Base-by-base conservation (phyloP, 2,888 invertebrate species). In the Leucophora obtusa region DNA sequence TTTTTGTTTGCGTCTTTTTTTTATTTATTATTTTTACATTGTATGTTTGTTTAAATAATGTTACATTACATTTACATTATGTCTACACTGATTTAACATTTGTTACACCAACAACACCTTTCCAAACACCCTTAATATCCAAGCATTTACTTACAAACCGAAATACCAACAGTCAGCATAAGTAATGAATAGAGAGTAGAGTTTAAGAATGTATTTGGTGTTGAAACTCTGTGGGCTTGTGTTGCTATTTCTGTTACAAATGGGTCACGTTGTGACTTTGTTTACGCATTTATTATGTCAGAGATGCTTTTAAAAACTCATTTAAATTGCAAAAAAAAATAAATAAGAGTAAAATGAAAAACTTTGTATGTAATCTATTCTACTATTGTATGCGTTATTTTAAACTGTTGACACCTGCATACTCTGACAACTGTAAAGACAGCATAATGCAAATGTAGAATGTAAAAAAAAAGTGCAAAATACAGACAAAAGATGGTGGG, bases 281-380 rank as follows among this genome's bases (percentile, higher is more conserved):
- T 79, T 79, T 77, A 82, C 83, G 82, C 82, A 83, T 83, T 83
- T 82, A 83, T 83, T 83, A 83, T 81, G 82, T 83, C 76, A 74
- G 66, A 74, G 65, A 74, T 82, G 83, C 83, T 83, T 83, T 83
- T 83, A 83, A 83, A 83, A 82, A 81, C 77, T 83, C 83, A 75
- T 83, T 79, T 83, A 79, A 83, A 83, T 83, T 83, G 82, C 79
- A 80, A 83, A 83, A 66, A 72, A 72, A 66, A 28, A 3, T 6
- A 28, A 28, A 28, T 28, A 28, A 28, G 6, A 6, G 28, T 28
- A 28, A 28, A 28, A 28, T 28, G 28, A 28, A 6, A 28, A 28
- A 28, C 5, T 28, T 28, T 28, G 28, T 35, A 9, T 15, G 11
- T 50, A 50, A 2, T 51, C 9, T 50, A n/a, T 50, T n/a, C n/a